phyloP scores from a whole-genome alignment of 2,888 invertebrate species.

The Leucophenga maculata region DNA sequence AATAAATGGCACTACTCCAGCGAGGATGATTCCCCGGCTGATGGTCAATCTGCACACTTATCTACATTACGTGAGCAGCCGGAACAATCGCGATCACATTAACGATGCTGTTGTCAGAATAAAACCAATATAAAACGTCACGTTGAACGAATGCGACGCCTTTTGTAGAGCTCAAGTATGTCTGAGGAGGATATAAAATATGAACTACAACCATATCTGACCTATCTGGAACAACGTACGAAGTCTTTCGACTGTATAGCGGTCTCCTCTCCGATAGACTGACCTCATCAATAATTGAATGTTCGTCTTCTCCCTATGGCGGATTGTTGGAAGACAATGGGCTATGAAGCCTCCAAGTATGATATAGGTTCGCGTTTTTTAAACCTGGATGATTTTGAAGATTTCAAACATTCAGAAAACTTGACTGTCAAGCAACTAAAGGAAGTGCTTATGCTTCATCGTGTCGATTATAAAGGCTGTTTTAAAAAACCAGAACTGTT shows the following conservation, averaged over 20 bases:
- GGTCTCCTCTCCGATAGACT: constrained; percentile 50
- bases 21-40: constrained; percentile 60
- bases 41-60: constrained; percentile 33
- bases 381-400: constrained; percentile 67
- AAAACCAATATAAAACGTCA: constrained; percentile 68
- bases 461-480: constrained; percentile 91
- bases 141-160: constrained; percentile 68
- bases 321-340: constrained; percentile 57
- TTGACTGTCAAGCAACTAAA: constrained; percentile 87
- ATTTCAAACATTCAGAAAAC: constrained; percentile 75
- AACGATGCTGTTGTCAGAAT: constrained; percentile 59
- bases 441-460: constrained; percentile 84
- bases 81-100: constrained; percentile 41
- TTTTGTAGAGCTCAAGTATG: constrained; percentile 69
- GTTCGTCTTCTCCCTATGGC: constrained; percentile 53
- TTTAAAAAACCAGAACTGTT: constrained; percentile 88
- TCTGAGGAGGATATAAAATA: constrained; percentile 69
- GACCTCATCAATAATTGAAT: constrained; percentile 52
- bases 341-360: constrained; percentile 45
- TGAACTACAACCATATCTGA: constrained; percentile 68
- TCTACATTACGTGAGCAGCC: constrained; percentile 52
- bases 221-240: constrained; percentile 68
- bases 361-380: constrained; percentile 66
- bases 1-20: constrained; percentile 57
- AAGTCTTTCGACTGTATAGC: constrained; percentile 65